Evolutionary conservation across 2,113 vertebrate genomes (phyloP).

Genomic region (Columbina picui): DNA sequence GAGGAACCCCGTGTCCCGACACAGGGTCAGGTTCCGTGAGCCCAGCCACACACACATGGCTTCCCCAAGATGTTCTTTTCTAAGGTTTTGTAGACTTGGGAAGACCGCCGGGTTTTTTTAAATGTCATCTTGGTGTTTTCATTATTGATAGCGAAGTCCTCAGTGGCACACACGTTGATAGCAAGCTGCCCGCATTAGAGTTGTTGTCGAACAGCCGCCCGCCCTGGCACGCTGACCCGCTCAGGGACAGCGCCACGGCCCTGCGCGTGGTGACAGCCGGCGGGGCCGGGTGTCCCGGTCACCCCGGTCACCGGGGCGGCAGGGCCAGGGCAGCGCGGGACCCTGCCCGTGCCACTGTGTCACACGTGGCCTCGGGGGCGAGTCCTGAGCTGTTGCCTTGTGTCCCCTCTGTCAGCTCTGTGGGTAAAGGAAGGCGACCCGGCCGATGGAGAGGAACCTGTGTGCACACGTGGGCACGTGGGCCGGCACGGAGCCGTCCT

Average conservation of each 20-base stretch:
- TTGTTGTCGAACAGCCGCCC: rapidly evolving
- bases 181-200: rapidly evolving
- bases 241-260: no score
- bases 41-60: rapidly evolving
- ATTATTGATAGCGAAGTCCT: background rate
- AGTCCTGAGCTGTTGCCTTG: background rate
- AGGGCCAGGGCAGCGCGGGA: background rate
- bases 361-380: rapidly evolving
- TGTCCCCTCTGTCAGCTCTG: background rate
- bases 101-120: background rate
- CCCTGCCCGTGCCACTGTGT: background rate
- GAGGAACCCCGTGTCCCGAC: rapidly evolving
- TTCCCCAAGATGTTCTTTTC: background rate
- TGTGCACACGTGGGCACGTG: background rate
- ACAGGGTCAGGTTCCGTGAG: background rate
- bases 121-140: background rate
- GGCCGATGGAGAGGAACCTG: background rate
- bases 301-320: no score
- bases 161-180: rapidly evolving
- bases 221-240: no score
- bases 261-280: no score
- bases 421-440: background rate
- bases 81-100: background rate
- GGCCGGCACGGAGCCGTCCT: no score
- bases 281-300: background rate